Conservation (phyloP, 2,797 vertebrate species). For the Anas capensis region DNA sequence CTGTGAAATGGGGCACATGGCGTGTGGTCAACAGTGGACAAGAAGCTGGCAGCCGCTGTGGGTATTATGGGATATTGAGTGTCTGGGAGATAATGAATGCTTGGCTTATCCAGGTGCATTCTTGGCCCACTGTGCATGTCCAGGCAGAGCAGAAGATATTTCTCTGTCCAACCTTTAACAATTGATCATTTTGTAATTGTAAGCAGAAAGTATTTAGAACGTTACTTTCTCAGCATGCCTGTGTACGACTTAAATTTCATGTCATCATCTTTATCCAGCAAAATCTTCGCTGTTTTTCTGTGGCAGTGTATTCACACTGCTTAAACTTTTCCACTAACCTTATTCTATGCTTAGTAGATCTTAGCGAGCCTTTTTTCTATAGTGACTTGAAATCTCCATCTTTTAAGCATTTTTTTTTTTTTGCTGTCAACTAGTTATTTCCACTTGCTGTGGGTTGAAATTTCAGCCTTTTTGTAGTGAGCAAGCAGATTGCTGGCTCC, state of each 20-base stretch:
- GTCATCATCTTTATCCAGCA: conserved; percentile 60
- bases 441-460: background rate
- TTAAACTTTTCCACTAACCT: conserved; percentile 61
- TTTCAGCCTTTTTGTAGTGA: conserved; percentile 14
- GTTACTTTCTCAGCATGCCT: conserved; percentile 74
- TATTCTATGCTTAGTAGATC: conserved; percentile 35
- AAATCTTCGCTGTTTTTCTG: conserved; percentile 67
- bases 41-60: conserved; percentile 81
- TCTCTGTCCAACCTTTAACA: conserved; percentile 74
- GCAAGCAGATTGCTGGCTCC: background rate
- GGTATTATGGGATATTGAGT: conserved; percentile 86
- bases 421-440: background rate
- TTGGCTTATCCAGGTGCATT: conserved; percentile 86
- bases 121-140: conserved; percentile 79
- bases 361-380: background rate
- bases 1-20: conserved; percentile 88
- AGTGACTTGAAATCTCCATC: background rate
- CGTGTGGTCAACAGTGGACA: conserved; percentile 80
- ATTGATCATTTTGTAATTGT: conserved; percentile 76
- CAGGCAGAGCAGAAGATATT: conserved; percentile 76
- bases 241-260: conserved; percentile 67
- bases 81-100: conserved; percentile 88
- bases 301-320: conserved; percentile 22
- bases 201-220: conserved; percentile 73
- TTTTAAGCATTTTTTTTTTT: background rate